These are phyloP conservation scores for Leptinotarsa haldemani DNA, from an alignment of 2,888 invertebrate genomes.

Conservation along the genomic window DNA sequence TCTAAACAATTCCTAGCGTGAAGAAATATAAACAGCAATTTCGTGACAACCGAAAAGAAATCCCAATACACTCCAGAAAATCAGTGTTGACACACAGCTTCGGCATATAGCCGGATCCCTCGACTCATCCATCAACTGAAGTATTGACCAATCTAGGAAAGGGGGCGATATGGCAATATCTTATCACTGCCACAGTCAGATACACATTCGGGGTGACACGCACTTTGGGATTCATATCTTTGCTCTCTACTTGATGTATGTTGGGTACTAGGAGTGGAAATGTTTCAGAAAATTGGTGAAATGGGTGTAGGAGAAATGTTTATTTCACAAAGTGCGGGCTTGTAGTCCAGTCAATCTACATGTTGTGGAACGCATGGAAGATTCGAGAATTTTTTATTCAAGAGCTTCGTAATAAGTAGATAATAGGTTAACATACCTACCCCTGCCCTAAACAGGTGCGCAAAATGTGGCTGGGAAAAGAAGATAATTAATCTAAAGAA, in stretches of 20 bases:
- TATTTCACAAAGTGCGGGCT: neutral
- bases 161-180: conserved; percentile 53
- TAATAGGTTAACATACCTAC: no score
- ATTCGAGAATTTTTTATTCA: no score
- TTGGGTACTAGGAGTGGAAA: neutral
- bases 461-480: no score
- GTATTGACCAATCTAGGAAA: conserved; percentile 59
- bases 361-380: no score
- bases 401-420: no score
- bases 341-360: no score
- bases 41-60: conserved; percentile 2
- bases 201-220: conserved; percentile 49
- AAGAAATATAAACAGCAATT: neutral
- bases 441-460: no score
- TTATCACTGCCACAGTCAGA: conserved; percentile 53
- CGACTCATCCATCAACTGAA: conserved; percentile 59
- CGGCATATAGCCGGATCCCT: conserved; percentile 44
- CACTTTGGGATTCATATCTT: conserved; percentile 49
- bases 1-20: no score
- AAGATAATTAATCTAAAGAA: no score
- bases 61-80: conserved; percentile 27
- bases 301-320: conserved; percentile 4
- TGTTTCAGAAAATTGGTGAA: neutral
- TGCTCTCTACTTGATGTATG: conserved; percentile 34
- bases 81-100: conserved; percentile 39